Conservation (phyloP, 1,140 invertebrate genomes). For the Penaeus vannamei region DNA sequence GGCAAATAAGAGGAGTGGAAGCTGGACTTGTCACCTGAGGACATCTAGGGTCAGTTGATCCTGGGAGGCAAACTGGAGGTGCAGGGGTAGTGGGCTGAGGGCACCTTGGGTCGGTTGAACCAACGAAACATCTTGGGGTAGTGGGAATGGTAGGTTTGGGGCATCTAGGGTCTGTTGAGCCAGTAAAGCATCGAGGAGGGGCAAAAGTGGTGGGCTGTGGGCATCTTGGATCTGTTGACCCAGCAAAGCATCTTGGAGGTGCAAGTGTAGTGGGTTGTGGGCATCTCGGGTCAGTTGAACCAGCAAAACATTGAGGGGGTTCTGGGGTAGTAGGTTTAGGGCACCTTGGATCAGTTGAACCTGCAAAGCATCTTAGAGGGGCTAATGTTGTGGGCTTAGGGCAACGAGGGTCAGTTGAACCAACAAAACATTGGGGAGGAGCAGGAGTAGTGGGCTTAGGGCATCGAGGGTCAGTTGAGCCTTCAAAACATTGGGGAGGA, state of each 20-base stretch:
- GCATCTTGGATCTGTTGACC: conserved; percentile 48
- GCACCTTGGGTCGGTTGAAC: conserved; percentile 40
- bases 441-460: conserved; percentile 19
- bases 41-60: conserved; percentile 48
- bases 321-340: background rate
- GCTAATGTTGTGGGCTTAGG: background rate
- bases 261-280: conserved; percentile 34
- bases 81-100: background rate
- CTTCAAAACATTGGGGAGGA: conserved; percentile 25
- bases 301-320: conserved; percentile 11
- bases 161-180: conserved; percentile 59
- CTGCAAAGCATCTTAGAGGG: background rate
- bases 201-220: background rate
- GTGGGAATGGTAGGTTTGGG: conserved; percentile 36
- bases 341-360: background rate
- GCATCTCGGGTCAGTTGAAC: conserved; percentile 42
- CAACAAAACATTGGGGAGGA: background rate
- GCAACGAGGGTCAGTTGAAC: background rate
- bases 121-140: conserved; percentile 29
- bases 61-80: conserved; percentile 41
- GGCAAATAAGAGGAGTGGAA: conserved; percentile 49
- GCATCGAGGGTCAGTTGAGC: conserved; percentile 49
- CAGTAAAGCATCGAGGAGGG: conserved; percentile 58
- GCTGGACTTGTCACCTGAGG: conserved; percentile 29
- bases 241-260: conserved; percentile 2